A percentile compares a stretch with the other conserved stretches of the same genome.
These are phyloP conservation scores for Pristionchus arcanus DNA, from an alignment of 2,888 invertebrate genomes.

Conservation along the genomic window DNA sequence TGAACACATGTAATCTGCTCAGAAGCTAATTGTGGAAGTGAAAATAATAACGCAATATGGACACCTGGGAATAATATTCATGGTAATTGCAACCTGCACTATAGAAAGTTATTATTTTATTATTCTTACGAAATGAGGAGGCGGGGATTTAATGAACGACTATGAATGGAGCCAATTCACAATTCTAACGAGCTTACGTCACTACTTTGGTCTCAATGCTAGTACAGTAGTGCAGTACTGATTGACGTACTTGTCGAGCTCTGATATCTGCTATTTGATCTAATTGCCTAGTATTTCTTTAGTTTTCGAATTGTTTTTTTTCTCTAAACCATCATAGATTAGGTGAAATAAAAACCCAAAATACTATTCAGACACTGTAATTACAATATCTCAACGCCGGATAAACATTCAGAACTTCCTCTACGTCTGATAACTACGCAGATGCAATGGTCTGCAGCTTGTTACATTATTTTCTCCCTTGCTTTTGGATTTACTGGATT, in stretches of 20 bases:
- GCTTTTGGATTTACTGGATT: neutral
- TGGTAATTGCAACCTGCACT: too few relatives aligned
- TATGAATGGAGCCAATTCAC: neutral
- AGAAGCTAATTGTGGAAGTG: too few relatives aligned
- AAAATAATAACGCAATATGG: too few relatives aligned
- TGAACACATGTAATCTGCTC: too few relatives aligned
- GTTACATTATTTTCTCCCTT: neutral
- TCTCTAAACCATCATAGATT: too few relatives aligned
- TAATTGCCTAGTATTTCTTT: too few relatives aligned
- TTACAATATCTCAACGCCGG: neutral
- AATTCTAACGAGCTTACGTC: neutral
- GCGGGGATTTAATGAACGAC: neutral
- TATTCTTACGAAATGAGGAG: neutral
- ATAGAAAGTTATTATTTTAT: too few relatives aligned
- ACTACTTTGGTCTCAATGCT: neutral
- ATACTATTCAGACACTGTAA: too few relatives aligned
- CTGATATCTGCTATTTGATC: neutral
- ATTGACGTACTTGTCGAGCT: neutral
- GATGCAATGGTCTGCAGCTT: neutral
- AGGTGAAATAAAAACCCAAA: too few relatives aligned
- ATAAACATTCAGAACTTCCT: too few relatives aligned
- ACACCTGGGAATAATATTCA: too few relatives aligned
- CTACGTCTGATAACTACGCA: neutral
- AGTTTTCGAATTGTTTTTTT: too few relatives aligned
- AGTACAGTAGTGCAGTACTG: neutral